Percentiles rank a stretch among this genome's conserved stretches.
Conservation (phyloP, 1,140 invertebrate species). For the Macrotrachela quadricornifera region DNA sequence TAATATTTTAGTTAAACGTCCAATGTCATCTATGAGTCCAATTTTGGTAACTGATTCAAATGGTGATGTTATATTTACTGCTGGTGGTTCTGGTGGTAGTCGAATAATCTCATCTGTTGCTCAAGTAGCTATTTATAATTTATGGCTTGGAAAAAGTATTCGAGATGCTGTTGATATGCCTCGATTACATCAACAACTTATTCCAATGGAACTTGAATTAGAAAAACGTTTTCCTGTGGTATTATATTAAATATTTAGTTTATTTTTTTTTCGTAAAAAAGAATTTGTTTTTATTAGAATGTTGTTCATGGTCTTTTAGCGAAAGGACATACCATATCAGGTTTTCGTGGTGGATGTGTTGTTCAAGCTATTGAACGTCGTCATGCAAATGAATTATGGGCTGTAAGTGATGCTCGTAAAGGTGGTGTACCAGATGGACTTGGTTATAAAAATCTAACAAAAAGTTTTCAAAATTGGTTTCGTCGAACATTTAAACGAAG, state of each 20-base stretch:
- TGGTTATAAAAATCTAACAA: too few species aligned
- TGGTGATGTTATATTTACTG: slow-evolving; percentile 46
- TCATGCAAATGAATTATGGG: too few species aligned
- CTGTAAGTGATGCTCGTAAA: too few species aligned
- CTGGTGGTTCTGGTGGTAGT: slow-evolving; percentile 72
- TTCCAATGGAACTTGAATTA: slow-evolving; percentile 55
- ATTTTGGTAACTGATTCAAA: slow-evolving; percentile 47
- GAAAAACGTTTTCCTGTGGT: slow-evolving; percentile 53
- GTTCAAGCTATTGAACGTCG: too few species aligned
- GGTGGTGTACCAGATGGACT: too few species aligned
- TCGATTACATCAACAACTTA: slow-evolving; percentile 73
- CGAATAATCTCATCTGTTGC: slow-evolving; percentile 63
- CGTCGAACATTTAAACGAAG: too few species aligned
- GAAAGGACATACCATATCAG: too few species aligned
- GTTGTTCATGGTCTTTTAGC: too few species aligned
- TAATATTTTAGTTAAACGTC: slow-evolving; percentile 39
- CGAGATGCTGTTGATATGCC: slow-evolving; percentile 66
- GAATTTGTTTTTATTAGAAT: too few species aligned
- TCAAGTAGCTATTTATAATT: slow-evolving; percentile 33
- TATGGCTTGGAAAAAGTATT: slow-evolving; percentile 32
- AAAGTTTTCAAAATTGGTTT: too few species aligned
- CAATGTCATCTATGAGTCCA: slow-evolving; percentile 75
- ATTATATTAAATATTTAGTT: neutral
- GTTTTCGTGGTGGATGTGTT: too few species aligned
- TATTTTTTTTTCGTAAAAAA: too few species aligned